phyloP scores from a whole-genome alignment of 2,888 invertebrate species.

The Phania funesta region DNA sequence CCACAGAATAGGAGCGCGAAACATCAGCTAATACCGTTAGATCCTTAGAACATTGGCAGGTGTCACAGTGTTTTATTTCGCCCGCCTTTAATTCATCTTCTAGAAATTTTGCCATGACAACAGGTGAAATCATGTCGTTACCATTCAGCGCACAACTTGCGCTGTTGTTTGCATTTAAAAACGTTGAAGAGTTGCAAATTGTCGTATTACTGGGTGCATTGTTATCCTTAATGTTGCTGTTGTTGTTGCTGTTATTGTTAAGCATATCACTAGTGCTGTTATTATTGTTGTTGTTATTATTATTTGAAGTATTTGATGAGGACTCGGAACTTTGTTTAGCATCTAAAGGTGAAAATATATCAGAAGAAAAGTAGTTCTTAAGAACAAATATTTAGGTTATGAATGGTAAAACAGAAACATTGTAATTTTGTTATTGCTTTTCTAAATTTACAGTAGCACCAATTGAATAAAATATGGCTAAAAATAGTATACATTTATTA shows the following conservation, averaged over 20 bases:
- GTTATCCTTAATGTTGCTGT: slow-evolving; percentile 66
- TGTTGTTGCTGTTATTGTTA: slow-evolving; percentile 67
- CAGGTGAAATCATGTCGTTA: slow-evolving; percentile 86
- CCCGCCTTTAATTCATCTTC: slow-evolving; percentile 92
- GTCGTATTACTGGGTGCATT: slow-evolving; percentile 33
- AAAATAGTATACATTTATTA: too few relatives aligned
- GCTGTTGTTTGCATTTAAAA: slow-evolving; percentile 24
- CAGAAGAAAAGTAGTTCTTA: neutral
- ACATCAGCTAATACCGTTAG: slow-evolving; percentile 82
- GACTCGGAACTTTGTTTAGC: slow-evolving; percentile 60
- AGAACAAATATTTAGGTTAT: neutral
- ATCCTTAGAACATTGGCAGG: slow-evolving; percentile 86
- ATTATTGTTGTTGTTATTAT: slow-evolving; percentile 66
- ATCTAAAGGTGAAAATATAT: slow-evolving; percentile 56
- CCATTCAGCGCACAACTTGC: slow-evolving; percentile 68
- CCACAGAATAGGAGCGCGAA: slow-evolving; percentile 83
- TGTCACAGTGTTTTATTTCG: slow-evolving; percentile 90
- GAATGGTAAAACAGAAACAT: neutral
- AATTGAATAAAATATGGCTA: too few relatives aligned
- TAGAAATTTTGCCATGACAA: slow-evolving; percentile 94
- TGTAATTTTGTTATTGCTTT: too few relatives aligned
- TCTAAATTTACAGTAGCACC: too few relatives aligned
- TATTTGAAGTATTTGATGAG: slow-evolving; percentile 60
- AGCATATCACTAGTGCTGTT: slow-evolving; percentile 59
- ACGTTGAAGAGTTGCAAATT: slow-evolving; percentile 37